phyloP scores from a whole-genome alignment of 2,888 invertebrate genomes.

The Camponotus fellah region DNA sequence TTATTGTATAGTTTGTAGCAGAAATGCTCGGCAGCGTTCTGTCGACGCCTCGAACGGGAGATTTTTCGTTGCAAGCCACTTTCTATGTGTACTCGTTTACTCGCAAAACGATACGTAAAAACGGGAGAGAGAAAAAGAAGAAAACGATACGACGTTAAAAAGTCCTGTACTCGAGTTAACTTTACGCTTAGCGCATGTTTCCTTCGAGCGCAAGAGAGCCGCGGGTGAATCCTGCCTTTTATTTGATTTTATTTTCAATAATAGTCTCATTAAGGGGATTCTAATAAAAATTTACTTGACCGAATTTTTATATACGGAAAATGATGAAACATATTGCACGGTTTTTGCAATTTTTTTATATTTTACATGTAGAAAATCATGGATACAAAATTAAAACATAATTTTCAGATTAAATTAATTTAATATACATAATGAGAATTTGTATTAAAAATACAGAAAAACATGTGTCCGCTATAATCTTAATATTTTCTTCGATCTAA shows the following conservation, averaged over 20 bases:
- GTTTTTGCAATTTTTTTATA: constrained; percentile 18
- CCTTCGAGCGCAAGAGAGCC: constrained; percentile 59
- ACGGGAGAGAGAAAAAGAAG: constrained; percentile 76
- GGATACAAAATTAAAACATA: not conserved
- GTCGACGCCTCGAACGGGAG: not conserved
- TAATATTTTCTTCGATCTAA: not conserved
- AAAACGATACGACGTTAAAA: constrained; percentile 69
- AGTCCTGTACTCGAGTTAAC: constrained; percentile 75
- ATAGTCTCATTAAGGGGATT: not conserved
- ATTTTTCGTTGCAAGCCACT: constrained; percentile 37
- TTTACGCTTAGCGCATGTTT: constrained; percentile 74
- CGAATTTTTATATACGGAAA: not conserved
- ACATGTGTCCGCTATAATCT: no score
- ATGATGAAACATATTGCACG: not conserved
- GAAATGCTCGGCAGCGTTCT: constrained; percentile 39
- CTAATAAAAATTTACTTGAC: not conserved
- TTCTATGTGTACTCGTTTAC: constrained; percentile 65
- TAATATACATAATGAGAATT: not conserved
- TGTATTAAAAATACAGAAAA: not conserved
- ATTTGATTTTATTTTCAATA: not conserved
- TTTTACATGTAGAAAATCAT: not conserved
- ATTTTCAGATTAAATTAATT: not conserved
- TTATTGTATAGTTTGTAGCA: constrained; percentile 53
- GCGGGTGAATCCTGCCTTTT: constrained; percentile 54
- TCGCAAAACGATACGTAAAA: constrained; percentile 71